Base-by-base conservation (phyloP, 2,888 invertebrate species). In the Pristionchus entomophagus region DNA sequence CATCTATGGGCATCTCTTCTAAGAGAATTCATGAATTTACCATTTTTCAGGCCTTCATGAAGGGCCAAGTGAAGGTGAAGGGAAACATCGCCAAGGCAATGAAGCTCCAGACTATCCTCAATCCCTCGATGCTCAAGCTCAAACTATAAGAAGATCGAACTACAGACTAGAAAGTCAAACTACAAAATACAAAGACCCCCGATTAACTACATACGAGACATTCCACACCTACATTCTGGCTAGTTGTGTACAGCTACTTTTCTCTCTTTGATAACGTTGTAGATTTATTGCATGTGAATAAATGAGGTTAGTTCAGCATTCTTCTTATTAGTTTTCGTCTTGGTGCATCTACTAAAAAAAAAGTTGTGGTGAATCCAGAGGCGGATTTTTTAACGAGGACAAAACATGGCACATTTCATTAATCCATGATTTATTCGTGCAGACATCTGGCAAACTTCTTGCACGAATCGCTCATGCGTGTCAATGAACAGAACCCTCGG, bases 51-150 rank as follows among this genome's bases (percentile, higher is more conserved):
- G 95, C 95, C 19, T 95, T 95, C 91, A 95, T 95, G 94, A 94
- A 98, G 94, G 98, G 98, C 26, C 98, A 98, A 94, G 93, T 95
- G 89, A 98, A 98, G 95, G 96, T 99, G 87, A 96, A 97, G 94
- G 98, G 98, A 51, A 98, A 98, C 94, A 97, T 98, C 96, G 97
- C 97, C 0, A 94, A 98, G 69, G 98, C 98, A 2, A 96, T 98
- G 96, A 98, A 97, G 94, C 94, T 99, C 86, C 96, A 96, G 32
- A 96, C 97, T 89, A 94, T 97, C 69, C 88, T 93, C 49, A 91
- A 93, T 87, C 92, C 93, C n/a, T 89, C 89, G 83, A 92, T 93
- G 87, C 90, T 94, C 87, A 93, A 93, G 87, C 89, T 94, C 29
- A 93, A 93, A 86, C 87, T 93, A 81, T 93, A 89, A 91, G 56